Evolutionary conservation across 2,113 vertebrate genomes (phyloP), one percentile per base, ranked within the genome.

Genomic region (Gobiocypris rarus): DNA sequence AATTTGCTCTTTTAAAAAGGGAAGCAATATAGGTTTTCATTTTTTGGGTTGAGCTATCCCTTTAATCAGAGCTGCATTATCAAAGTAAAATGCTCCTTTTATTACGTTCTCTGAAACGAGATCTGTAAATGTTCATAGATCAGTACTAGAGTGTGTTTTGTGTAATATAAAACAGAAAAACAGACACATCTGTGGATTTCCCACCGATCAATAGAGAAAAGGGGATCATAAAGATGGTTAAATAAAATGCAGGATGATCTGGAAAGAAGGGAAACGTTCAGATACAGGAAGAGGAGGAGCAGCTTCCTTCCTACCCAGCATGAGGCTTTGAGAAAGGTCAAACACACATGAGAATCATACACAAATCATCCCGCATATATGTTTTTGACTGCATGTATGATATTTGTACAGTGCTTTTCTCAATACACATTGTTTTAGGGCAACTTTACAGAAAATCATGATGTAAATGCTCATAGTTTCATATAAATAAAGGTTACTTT

Each of bases 51-150:
- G n/a, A n/a, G n/a, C n/a, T n/a, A n/a, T n/a, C n/a, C n/a, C n/a
- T n/a, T 28, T 24, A 63, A 65, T 31, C 14, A 65, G 61, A 17
- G 73, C 74, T 75, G 26, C 74, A 34, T 34, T 75, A 34, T 54
- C 50, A 54, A 65, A 50, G 48, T 50, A 50, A 15, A 31, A 19
- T 67, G 10, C 56, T 56, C 17, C 17, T 56, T 75, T 56, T 38
- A 34, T 73, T 73, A 26, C 58, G 10, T 14, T 38, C 31, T 58
- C 7, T 19, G 31, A n/a, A n/a, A n/a, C n/a, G n/a, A n/a, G n/a
- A 31, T 31, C 31, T 31, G 31, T 3, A 76, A 31, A 75, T 56
- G 31, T 22, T 5, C 22, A 38, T 24, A 58, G 52, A 15, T 58
- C 19, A 1, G 4, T 17, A 50, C n/a, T n/a, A n/a, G 15, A 8